phyloP scores from a whole-genome alignment of 2,888 invertebrate genomes.

The Neria commutata region DNA sequence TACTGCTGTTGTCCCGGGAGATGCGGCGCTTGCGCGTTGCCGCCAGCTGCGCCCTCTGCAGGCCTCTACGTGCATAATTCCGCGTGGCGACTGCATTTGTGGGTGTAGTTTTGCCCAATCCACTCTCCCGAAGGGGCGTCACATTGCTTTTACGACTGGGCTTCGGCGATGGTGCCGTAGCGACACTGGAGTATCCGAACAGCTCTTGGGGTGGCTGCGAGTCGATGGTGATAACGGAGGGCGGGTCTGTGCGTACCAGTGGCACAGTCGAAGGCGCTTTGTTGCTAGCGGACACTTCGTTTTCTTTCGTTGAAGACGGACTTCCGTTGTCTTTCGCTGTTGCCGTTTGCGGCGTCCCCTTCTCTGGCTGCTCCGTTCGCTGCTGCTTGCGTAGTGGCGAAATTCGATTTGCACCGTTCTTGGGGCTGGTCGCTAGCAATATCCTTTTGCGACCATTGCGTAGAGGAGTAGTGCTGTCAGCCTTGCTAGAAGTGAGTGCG shows the following conservation, averaged over 20 bases:
- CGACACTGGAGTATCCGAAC: background rate
- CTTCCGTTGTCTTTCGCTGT: slow-evolving; percentile 42
- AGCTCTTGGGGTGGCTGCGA: background rate
- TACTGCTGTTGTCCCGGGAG: too few relatives aligned
- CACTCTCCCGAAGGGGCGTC: too few relatives aligned
- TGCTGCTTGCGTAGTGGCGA: slow-evolving; percentile 48
- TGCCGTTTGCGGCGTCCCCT: background rate
- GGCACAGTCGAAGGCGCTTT: slow-evolving; percentile 5
- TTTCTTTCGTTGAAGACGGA: slow-evolving; percentile 40
- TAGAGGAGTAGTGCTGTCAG: slow-evolving; percentile 41
- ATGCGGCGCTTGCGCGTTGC: slow-evolving; percentile 22
- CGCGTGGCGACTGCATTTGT: slow-evolving; percentile 37
- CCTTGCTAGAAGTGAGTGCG: too few relatives aligned
- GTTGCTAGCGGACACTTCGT: slow-evolving; percentile 26
- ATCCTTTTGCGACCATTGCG: slow-evolving; percentile 42
- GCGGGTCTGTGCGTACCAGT: background rate
- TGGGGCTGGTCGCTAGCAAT: background rate
- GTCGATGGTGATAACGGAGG: background rate
- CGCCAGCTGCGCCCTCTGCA: background rate
- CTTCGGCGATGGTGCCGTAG: background rate
- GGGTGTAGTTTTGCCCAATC: background rate
- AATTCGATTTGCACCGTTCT: slow-evolving; percentile 17
- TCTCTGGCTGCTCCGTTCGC: slow-evolving; percentile 26
- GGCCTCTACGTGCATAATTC: slow-evolving; percentile 37
- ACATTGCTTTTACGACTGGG: slow-evolving; percentile 16